A percentile compares a stretch with the other conserved stretches of the same genome.
Conservation (phyloP, 2,888 invertebrate species). For the Orchestes rusci region DNA sequence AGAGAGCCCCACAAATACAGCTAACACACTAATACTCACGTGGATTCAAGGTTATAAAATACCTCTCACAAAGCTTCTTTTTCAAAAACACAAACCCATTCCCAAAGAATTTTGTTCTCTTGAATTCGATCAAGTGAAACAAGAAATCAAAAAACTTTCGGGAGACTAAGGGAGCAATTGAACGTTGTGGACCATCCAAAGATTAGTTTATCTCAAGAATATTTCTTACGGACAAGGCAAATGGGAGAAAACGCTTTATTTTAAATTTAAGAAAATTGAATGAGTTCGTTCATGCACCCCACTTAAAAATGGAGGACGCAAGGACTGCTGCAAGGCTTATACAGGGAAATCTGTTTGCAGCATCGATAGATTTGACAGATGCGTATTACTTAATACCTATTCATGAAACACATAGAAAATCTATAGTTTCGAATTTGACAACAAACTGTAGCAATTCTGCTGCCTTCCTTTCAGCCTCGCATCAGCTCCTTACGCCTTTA, state of each 20-base stretch:
- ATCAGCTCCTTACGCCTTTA: slow-evolving; percentile 29
- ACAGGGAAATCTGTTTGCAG: slow-evolving; percentile 7
- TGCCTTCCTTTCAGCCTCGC: slow-evolving; percentile 30
- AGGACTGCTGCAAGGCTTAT: slow-evolving; percentile 26
- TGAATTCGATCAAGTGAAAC: background rate
- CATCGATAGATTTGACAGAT: slow-evolving; percentile 21
- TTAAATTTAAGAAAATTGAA: slow-evolving; percentile 28
- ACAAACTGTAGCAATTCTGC: slow-evolving; percentile 26
- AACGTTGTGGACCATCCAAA: slow-evolving; percentile 2
- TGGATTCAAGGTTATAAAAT: slow-evolving; percentile 1
- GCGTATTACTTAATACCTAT: slow-evolving; percentile 28
- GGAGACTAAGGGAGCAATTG: slow-evolving; percentile 1
- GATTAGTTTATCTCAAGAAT: slow-evolving; percentile 7
- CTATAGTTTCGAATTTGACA: slow-evolving; percentile 27
- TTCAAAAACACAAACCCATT: background rate
- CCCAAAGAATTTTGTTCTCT: background rate
- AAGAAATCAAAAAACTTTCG: too few species aligned
- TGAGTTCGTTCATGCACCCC: slow-evolving; percentile 22
- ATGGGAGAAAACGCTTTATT: slow-evolving; percentile 22
- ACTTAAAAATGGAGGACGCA: slow-evolving; percentile 31
- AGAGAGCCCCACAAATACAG: background rate
- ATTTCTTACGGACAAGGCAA: slow-evolving; percentile 17
- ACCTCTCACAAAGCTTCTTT: background rate
- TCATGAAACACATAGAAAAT: slow-evolving; percentile 22
- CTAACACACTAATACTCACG: background rate